Conservation (phyloP, 2,797 vertebrate genomes). For the Eutrigla gurnardus region DNA sequence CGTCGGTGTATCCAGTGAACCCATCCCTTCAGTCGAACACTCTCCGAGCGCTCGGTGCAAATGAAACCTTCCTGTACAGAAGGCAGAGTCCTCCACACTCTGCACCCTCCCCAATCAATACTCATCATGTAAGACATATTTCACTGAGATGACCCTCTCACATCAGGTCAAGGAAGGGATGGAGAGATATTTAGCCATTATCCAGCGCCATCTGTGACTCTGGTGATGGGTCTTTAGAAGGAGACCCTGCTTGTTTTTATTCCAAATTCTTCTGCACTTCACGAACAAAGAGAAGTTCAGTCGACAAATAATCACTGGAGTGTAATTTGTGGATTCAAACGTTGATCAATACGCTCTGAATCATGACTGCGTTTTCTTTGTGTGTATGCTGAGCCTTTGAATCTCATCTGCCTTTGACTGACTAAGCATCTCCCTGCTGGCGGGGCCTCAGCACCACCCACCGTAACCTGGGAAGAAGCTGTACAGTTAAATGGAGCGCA, state of each 20-base stretch:
- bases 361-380: slow-evolving; percentile 22
- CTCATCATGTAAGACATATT: slow-evolving; percentile 80
- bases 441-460: slow-evolving; percentile 40
- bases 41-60: slow-evolving; percentile 53
- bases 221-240: slow-evolving; percentile 6
- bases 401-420: slow-evolving; percentile 44
- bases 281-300: slow-evolving; percentile 22
- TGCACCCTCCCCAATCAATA: slow-evolving; percentile 71
- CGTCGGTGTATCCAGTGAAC: slow-evolving; percentile 37
- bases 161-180: slow-evolving; percentile 53
- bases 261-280: slow-evolving; percentile 24
- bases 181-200: slow-evolving; percentile 53
- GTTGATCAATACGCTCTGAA: slow-evolving; percentile 47
- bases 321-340: slow-evolving; percentile 52
- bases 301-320: slow-evolving; percentile 45
- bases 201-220: slow-evolving; percentile 34
- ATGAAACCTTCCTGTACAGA: slow-evolving; percentile 63
- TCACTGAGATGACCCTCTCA: slow-evolving; percentile 61
- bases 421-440: slow-evolving; percentile 39
- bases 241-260: slow-evolving; percentile 15
- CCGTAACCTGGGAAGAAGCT: slow-evolving; percentile 63
- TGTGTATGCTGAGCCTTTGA: slow-evolving; percentile 20
- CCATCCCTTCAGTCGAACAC: slow-evolving; percentile 26
- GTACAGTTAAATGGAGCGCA: slow-evolving; percentile 78
- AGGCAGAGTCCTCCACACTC: slow-evolving; percentile 40